Evolutionary conservation across 2,888 invertebrate species (phyloP).

Genomic region (Pasiphila rectangulata): DNA sequence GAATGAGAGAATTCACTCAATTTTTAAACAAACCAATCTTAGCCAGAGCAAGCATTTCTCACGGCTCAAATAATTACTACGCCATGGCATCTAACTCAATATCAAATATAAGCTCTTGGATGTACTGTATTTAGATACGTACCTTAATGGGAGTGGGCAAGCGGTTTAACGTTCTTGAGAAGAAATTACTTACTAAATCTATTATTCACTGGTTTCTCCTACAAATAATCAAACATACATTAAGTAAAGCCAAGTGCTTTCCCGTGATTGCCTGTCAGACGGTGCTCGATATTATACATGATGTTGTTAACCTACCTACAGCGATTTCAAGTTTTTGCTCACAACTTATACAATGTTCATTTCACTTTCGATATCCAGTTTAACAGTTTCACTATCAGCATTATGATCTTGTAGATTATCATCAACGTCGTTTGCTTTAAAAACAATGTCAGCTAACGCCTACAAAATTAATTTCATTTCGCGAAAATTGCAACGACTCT

Average conservation of each 20-base stretch:
- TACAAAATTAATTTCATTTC: neutral
- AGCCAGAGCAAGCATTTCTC: conserved; percentile 42
- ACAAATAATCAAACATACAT: conserved; percentile 42
- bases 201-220: conserved; percentile 21
- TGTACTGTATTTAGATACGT: neutral
- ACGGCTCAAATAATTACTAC: conserved; percentile 30
- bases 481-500: neutral
- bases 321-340: conserved; percentile 41
- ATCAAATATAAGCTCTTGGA: neutral
- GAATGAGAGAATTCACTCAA: too few species aligned
- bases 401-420: conserved; percentile 12
- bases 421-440: conserved; percentile 10
- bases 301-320: conserved; percentile 34
- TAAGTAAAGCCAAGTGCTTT: conserved; percentile 36
- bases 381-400: conserved; percentile 36
- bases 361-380: conserved; percentile 46
- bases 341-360: conserved; percentile 34
- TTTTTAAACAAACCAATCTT: neutral
- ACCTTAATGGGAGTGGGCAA: conserved; percentile 34
- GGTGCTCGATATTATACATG: conserved; percentile 32
- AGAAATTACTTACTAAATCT: conserved; percentile 12
- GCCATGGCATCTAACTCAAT: neutral
- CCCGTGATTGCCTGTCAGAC: conserved; percentile 19
- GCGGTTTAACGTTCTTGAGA: conserved; percentile 18
- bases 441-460: neutral